Base-by-base conservation (phyloP, 2,113 vertebrate genomes). In the Furnarius figulus region DNA sequence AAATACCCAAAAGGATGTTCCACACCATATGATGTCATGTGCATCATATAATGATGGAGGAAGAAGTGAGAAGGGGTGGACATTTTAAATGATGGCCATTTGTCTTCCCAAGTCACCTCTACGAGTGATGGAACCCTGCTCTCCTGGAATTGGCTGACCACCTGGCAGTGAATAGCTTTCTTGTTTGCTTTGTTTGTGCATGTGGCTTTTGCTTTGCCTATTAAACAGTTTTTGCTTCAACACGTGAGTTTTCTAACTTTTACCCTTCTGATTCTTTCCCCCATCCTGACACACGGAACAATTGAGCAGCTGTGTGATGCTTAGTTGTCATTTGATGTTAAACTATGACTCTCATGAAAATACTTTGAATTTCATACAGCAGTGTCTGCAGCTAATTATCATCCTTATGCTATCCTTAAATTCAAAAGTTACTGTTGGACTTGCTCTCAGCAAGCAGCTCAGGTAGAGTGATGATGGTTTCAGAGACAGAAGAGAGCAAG, bases 101-200 rank as follows among this genome's bases (percentile, higher is more conserved):
- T 67, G 16, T 40, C 65, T 47, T 53, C 19, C 39, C n/a, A 40
- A 12, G 20, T 25, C 62, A 46, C 24, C 52, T 5, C 6, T 12
- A 5, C 0, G 4, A 30, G 46, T 39, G 28, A n/a, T 4, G 3
- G 8, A 3, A 15, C 23, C 37, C 6, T n/a, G 24, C 10, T 75
- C 39, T 40, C 5, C 62, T 61, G n/a, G 53, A 16, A 3, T 22
- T 53, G 39, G 30, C 23, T 28, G n/a, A 67, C n/a, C 39, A 14
- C 10, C 52, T 67, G 9, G 0, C 12, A 61, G 28, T 18, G 24
- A 68, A 17, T 53, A 1, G 25, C 11, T 47, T 61, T 46, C 13
- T 30, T 21, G 7, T 21, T 23, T 50, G 10, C 9, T 37, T 39
- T 21, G 5, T 28, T 61, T 28, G 15, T 8, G 5, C 2, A 0